A percentile compares a stretch with the other conserved stretches of the same genome.
Evolutionary conservation across 1,140 invertebrate genomes (phyloP).

Genomic region (Coenobita brevimanus): DNA sequence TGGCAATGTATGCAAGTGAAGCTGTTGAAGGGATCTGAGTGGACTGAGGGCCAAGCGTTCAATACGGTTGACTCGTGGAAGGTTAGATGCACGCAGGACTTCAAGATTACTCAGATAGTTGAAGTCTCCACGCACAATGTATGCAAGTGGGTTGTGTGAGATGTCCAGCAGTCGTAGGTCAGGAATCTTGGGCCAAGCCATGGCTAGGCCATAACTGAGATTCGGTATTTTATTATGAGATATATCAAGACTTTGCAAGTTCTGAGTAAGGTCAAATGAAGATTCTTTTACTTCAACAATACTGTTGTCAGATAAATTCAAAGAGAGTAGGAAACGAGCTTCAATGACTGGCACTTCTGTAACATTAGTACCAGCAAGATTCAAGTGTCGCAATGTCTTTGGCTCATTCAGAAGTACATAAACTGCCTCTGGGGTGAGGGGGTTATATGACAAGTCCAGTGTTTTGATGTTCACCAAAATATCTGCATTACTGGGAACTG

Average conservation of each 20-base stretch:
- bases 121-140: constrained; percentile 84
- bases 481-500: constrained; percentile 87
- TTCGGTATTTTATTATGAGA: constrained; percentile 83
- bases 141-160: constrained; percentile 84
- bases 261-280: constrained; percentile 84
- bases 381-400: constrained; percentile 87
- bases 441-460: constrained; percentile 90
- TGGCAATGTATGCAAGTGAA: constrained; percentile 84
- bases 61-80: constrained; percentile 82
- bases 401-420: constrained; percentile 87
- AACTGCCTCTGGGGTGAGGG: constrained; percentile 82
- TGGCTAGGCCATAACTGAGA: constrained; percentile 74
- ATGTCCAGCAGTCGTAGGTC: constrained; percentile 83
- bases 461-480: constrained; percentile 91
- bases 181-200: constrained; percentile 80
- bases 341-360: constrained; percentile 80
- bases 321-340: constrained; percentile 86
- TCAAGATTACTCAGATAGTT: constrained; percentile 80
- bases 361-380: constrained; percentile 86
- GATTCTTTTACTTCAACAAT: constrained; percentile 80
- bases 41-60: constrained; percentile 88
- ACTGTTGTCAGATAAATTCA: constrained; percentile 88
- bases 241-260: constrained; percentile 85
- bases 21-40: constrained; percentile 80
- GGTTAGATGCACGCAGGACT: constrained; percentile 80